Evolutionary conservation across 2,113 vertebrate species (phyloP).

Genomic region (Notothenia rossii): DNA sequence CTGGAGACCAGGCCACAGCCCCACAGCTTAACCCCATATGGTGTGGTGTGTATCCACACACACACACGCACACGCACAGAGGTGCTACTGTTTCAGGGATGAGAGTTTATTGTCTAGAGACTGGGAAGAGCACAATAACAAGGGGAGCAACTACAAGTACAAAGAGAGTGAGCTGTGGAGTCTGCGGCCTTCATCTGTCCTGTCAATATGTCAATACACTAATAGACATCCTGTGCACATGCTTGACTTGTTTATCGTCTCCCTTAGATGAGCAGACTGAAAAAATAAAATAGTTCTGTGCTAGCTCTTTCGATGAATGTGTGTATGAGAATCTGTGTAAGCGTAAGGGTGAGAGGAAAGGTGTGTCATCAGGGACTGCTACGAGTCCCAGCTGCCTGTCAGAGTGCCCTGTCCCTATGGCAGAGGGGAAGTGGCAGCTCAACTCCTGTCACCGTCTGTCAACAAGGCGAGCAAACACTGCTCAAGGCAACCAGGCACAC

Average conservation of each 20-base stretch:
- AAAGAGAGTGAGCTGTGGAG: neutral
- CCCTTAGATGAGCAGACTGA: neutral
- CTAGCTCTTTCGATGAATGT: slow-evolving; percentile 13
- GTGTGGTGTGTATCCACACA: slow-evolving; percentile 28
- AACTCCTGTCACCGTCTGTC: slow-evolving; percentile 55
- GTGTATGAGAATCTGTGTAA: neutral
- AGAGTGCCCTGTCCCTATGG: slow-evolving; percentile 50
- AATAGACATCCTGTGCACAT: slow-evolving; percentile 29
- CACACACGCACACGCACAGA: neutral
- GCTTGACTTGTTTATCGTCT: slow-evolving; percentile 3
- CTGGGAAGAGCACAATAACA: slow-evolving; percentile 36
- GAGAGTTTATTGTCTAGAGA: slow-evolving; percentile 41
- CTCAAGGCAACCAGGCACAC: slow-evolving; percentile 43
- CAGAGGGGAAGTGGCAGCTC: slow-evolving; percentile 38
- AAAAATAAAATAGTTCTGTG: slow-evolving; percentile 8
- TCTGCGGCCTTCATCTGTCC: slow-evolving; percentile 38
- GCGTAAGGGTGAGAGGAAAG: slow-evolving; percentile 41
- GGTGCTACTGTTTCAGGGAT: too few relatives aligned
- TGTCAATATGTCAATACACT: slow-evolving; percentile 37
- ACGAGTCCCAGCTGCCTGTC: slow-evolving; percentile 47
- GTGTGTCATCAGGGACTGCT: slow-evolving; percentile 63
- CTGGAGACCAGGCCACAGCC: slow-evolving; percentile 39
- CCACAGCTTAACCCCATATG: slow-evolving; percentile 38
- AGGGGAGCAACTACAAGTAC: neutral
- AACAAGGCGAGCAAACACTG: slow-evolving; percentile 68